phyloP scores from a whole-genome alignment of 2,888 invertebrate genomes.

The Bimastos eiseni region DNA sequence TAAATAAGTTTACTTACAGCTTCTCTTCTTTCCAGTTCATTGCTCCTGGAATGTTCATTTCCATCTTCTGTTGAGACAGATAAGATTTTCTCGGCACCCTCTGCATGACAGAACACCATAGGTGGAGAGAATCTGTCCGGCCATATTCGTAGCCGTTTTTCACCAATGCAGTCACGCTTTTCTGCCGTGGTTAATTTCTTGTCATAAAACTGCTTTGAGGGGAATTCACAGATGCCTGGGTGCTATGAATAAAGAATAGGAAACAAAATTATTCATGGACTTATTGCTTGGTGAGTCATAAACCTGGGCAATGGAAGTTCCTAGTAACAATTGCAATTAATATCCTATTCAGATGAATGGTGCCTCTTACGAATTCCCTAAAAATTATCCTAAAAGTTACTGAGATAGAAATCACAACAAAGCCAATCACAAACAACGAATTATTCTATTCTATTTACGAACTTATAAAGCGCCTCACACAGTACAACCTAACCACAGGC shows the following conservation, averaged over 20 bases:
- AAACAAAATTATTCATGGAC: no score
- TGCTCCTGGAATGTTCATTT: constrained; percentile 52
- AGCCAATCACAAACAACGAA: not conserved
- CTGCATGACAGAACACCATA: constrained; percentile 51
- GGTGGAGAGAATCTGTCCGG: constrained; percentile 31
- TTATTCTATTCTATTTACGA: no score
- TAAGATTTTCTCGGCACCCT: constrained; percentile 50
- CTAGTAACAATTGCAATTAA: not conserved
- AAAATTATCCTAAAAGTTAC: not conserved
- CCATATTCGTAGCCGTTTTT: constrained; percentile 29
- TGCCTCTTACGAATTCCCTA: not conserved
- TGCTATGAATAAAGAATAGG: constrained; percentile 44
- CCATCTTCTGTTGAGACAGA: constrained; percentile 52
- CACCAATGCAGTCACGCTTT: not conserved
- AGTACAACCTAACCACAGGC: no score
- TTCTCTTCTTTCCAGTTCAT: constrained; percentile 48
- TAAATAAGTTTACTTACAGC: constrained; percentile 47
- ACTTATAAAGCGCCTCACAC: no score
- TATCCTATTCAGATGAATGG: not conserved
- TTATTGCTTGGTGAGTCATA: no score
- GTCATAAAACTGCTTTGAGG: constrained; percentile 51
- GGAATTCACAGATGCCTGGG: constrained; percentile 50
- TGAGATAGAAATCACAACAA: not conserved
- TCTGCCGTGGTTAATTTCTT: constrained; percentile 39
- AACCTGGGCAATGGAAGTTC: no score